Percentiles rank a stretch among this genome's conserved stretches.
Evolutionary conservation across 2,888 invertebrate genomes (phyloP).

Genomic region (Gibbula magus): DNA sequence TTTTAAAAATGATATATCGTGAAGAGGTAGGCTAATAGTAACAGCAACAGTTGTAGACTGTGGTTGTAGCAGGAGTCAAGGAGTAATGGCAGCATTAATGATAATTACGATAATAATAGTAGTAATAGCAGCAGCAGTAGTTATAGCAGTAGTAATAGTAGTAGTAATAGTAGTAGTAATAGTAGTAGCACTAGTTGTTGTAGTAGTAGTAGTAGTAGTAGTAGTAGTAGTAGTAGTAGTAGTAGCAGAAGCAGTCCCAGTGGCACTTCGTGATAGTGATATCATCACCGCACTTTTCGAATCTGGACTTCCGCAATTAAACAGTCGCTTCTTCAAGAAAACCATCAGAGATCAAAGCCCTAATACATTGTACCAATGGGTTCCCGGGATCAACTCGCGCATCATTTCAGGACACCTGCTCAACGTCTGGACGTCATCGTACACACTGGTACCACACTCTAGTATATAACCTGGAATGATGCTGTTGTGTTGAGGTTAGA

Average conservation of each 20-base stretch:
- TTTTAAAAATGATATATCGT: background rate
- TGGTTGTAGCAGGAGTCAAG: constrained; percentile 29
- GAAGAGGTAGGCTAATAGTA: background rate
- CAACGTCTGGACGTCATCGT: no score
- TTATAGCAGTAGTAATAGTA: constrained; percentile 39
- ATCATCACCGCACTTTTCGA: no score
- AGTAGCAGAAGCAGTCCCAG: constrained; percentile 20
- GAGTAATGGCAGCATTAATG: constrained; percentile 5
- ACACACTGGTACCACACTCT: no score
- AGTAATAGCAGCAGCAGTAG: constrained; percentile 40
- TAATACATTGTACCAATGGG: no score
- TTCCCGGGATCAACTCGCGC: no score
- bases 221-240: constrained; percentile 36
- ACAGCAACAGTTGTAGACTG: background rate
- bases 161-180: constrained; percentile 42
- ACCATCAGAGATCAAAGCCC: no score
- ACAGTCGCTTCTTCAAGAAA: no score
- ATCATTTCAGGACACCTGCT: no score
- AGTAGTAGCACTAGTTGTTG: constrained; percentile 36
- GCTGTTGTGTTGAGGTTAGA: no score
- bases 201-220: constrained; percentile 36
- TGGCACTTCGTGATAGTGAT: background rate
- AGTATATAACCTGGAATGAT: no score
- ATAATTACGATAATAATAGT: constrained; percentile 38
- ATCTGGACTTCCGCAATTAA: no score